Percentiles rank a stretch among this genome's conserved stretches.
phyloP scores from a whole-genome alignment of 2,888 invertebrate genomes.

The Drosophila melanosoma region DNA sequence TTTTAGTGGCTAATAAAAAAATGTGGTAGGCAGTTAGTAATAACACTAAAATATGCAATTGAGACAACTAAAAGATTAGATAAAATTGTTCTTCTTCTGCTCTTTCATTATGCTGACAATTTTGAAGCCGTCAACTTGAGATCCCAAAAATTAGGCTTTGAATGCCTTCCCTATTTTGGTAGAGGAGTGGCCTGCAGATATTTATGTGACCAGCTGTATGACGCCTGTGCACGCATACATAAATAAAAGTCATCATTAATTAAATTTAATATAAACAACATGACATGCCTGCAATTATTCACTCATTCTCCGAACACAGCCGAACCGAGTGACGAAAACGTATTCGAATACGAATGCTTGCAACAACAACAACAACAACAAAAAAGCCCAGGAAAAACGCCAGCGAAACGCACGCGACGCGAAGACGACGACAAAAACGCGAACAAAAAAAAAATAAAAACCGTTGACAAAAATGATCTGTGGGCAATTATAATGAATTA shows the following conservation, averaged over 20 bases:
- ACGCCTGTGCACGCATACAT: constrained; percentile 66
- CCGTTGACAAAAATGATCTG: constrained; percentile 78
- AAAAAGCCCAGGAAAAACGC: constrained; percentile 30
- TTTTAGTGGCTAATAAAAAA: background rate
- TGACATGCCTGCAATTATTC: constrained; percentile 75
- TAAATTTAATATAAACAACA: constrained; percentile 77
- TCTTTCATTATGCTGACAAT: background rate
- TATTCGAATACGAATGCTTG: constrained; percentile 21
- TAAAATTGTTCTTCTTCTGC: background rate
- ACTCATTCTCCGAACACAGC: constrained; percentile 55
- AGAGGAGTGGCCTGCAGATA: constrained; percentile 56
- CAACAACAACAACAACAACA: constrained; percentile 16
- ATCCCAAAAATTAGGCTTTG: background rate
- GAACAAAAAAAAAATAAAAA: constrained; percentile 32
- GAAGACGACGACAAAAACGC: constrained; percentile 41
- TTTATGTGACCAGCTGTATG: constrained; percentile 66
- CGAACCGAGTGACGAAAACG: constrained; percentile 36
- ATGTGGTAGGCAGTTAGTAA: background rate
- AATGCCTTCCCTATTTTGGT: constrained; percentile 4
- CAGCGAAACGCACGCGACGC: constrained; percentile 65
- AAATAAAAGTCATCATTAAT: constrained; percentile 80
- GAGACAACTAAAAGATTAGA: background rate
- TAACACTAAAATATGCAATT: background rate
- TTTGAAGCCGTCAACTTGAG: background rate
- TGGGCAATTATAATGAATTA: constrained; percentile 84